A percentile compares a stretch with the other conserved stretches of the same genome.
phyloP scores from a whole-genome alignment of 2,797 vertebrate species.

The Rhynchonycteris naso region DNA sequence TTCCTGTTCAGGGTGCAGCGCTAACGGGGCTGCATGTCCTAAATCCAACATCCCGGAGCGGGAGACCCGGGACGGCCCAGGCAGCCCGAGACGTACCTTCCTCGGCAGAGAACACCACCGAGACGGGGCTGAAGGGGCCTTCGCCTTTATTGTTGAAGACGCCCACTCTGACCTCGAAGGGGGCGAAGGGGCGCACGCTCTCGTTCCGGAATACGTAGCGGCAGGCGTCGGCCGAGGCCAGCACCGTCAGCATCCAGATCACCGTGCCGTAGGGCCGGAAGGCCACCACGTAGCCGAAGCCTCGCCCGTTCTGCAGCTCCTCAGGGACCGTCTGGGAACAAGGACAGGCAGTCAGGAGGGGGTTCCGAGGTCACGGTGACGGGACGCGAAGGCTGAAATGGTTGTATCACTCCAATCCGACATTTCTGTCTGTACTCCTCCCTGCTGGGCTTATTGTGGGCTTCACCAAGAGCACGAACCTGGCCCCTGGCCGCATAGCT shows the following conservation, averaged over 20 bases:
- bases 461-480: neutral
- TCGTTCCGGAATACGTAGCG: conserved; percentile 97
- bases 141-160: conserved; percentile 99
- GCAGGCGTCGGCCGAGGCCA: conserved; percentile 93
- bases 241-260: conserved; percentile 98
- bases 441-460: neutral
- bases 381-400: accelerated
- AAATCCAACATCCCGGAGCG: neutral
- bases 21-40: neutral
- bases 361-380: accelerated
- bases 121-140: conserved; percentile 93
- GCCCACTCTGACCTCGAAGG: conserved; percentile 96
- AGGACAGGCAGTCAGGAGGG: neutral
- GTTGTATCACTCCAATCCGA: accelerated
- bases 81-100: conserved; percentile 89
- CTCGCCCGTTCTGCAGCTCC: conserved; percentile 95
- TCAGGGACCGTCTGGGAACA: conserved; percentile 94
- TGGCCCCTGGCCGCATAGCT: too few relatives aligned
- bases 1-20: neutral
- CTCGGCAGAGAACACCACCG: conserved; percentile 95
- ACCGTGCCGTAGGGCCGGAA: conserved; percentile 93
- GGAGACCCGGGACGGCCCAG: too few relatives aligned
- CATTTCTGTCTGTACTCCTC: neutral
- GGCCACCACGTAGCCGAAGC: conserved; percentile 97
- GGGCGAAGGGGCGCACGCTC: conserved; percentile 95